Base-by-base conservation (phyloP, 1,140 invertebrate species). In the Chironomus tepperi region DNA sequence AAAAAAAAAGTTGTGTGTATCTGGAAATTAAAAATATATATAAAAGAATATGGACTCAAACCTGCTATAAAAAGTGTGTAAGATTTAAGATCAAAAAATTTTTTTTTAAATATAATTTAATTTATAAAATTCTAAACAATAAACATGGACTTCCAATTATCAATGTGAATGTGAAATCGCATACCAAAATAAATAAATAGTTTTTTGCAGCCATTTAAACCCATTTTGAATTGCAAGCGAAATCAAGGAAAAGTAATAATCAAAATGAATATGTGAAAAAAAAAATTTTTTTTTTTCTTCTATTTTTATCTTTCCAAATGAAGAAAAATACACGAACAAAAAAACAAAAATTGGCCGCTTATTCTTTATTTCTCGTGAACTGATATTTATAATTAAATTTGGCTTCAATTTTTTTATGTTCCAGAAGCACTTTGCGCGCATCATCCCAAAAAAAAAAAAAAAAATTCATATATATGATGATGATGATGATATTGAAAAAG, bases 331-430 rank as follows among this genome's bases (percentile, higher is more conserved):
- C 65, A 70, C 65, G 65, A 70, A 70, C 16, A 70, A 70, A 70
- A 19, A 67, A 34, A 34, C 1, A 34, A 34, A 19, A 18, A 70
- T 70, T 70, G 16, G 65, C 65, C 19, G 65, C 65, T 18, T 16
- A 21, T 70, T 19, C 16, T 70, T 70, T 70, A 57, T 70, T 70
- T 21, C 65, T 70, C 65, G 19, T 70, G 16, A 21, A 70, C 16
- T 70, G 65, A 70, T 70, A 70, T 70, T 70, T 70, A 70, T 70
- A 70, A 70, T 70, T 70, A 70, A 21, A 19, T 70, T 70, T 70
- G 65, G 65, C 65, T 70, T 70, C 19, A 19, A 70, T 19, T 70
- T 70, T 70, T 21, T 70, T 70, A n/a, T 57, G 47, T 57, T 57
- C 65, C 65, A 70, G 65, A 70, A 70, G 65, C 65, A 21, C 65